Evolutionary conservation across 1,140 invertebrate species (phyloP).

Genomic region (Drosophila nikananu): DNA sequence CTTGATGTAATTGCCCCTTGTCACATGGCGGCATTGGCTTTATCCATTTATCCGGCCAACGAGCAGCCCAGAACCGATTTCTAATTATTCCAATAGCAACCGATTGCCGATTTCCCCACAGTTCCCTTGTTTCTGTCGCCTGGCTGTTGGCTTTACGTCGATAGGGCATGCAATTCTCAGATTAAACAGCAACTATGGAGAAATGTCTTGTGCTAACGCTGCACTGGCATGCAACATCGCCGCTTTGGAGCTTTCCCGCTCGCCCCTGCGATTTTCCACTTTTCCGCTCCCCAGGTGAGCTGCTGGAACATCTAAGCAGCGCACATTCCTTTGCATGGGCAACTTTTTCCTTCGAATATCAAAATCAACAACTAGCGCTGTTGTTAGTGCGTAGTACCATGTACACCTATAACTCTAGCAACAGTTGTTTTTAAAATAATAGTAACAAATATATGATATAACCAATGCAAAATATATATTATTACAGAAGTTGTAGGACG

Average conservation of each 20-base stretch:
- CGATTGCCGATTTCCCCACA: slow-evolving; percentile 28
- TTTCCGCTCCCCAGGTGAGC: slow-evolving; percentile 13
- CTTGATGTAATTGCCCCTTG: slow-evolving; percentile 36
- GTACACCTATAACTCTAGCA: background rate
- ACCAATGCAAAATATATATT: too few relatives aligned
- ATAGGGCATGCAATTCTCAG: slow-evolving; percentile 54
- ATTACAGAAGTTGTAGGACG: too few relatives aligned
- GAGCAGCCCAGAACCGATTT: slow-evolving; percentile 19
- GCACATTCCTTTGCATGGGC: slow-evolving; percentile 42
- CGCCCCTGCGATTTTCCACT: slow-evolving; percentile 5
- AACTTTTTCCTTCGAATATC: slow-evolving; percentile 80
- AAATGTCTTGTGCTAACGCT: slow-evolving; percentile 54
- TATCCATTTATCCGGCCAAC: slow-evolving; percentile 11
- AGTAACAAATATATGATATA: background rate
- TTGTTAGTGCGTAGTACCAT: slow-evolving; percentile 60
- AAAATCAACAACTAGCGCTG: slow-evolving; percentile 79
- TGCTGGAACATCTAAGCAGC: slow-evolving; percentile 49
- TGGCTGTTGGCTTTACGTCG: slow-evolving; percentile 31
- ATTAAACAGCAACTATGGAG: slow-evolving; percentile 55
- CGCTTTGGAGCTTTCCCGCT: slow-evolving; percentile 23
- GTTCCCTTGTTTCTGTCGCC: slow-evolving; percentile 26
- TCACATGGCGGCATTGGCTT: slow-evolving; percentile 24
- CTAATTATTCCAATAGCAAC: slow-evolving; percentile 36
- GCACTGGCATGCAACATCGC: slow-evolving; percentile 61
- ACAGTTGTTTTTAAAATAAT: slow-evolving; percentile 1